phyloP scores from a whole-genome alignment of 2,888 invertebrate genomes.

The Drosophila fulvimacula region DNA sequence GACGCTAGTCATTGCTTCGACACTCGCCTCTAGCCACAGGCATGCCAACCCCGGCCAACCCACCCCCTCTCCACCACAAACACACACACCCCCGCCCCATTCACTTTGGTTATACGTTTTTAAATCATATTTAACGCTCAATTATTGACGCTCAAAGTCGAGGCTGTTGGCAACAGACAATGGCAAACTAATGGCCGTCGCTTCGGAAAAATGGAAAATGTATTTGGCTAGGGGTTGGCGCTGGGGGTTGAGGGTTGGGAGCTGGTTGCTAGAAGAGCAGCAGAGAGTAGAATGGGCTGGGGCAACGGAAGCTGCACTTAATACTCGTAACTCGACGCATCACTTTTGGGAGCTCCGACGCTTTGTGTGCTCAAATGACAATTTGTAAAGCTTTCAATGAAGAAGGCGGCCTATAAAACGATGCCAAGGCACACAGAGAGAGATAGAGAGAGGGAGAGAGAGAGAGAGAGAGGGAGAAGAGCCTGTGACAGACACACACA shows the following conservation, averaged over 20 bases:
- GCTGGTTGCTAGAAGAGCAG: not conserved
- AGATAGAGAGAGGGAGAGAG: not conserved
- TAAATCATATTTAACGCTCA: constrained; percentile 80
- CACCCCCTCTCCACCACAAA: no score
- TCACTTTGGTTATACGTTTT: constrained; percentile 39
- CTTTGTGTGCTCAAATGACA: constrained; percentile 71
- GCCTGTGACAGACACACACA: constrained; percentile 28
- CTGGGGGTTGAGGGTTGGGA: not conserved
- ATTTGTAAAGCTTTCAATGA: constrained; percentile 76
- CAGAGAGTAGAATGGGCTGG: not conserved
- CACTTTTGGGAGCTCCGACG: constrained; percentile 11
- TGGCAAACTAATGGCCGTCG: constrained; percentile 72
- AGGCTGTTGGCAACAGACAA: constrained; percentile 56
- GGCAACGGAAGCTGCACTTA: constrained; percentile 63
- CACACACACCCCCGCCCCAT: not conserved
- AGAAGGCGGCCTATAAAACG: constrained; percentile 64
- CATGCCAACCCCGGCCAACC: not conserved
- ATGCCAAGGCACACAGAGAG: not conserved
- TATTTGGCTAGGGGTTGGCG: not conserved
- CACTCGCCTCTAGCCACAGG: not conserved
- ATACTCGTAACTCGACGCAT: constrained; percentile 65
- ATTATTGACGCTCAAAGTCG: constrained; percentile 77
- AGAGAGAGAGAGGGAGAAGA: not conserved
- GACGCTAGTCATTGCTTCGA: constrained; percentile 21
- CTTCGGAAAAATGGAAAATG: constrained; percentile 8